phyloP scores from a whole-genome alignment of 2,888 invertebrate species.

The Ochropacha duplaris region DNA sequence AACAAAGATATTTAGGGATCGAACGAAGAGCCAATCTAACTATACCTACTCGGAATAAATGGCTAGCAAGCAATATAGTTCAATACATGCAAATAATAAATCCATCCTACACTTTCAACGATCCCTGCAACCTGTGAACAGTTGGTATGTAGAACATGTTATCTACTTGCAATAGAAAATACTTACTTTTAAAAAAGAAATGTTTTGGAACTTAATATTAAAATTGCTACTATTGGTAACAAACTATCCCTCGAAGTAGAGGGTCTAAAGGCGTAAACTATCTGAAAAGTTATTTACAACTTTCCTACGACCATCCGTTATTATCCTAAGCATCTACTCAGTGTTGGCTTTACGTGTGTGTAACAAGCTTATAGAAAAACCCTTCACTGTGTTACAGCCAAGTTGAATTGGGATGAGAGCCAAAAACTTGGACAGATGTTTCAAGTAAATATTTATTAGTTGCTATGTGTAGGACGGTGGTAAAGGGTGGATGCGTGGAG shows the following conservation, averaged over 20 bases:
- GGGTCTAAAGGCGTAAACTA: neutral
- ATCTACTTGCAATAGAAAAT: too few species aligned
- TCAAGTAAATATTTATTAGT: neutral
- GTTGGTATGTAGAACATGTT: too few species aligned
- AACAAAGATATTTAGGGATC: neutral
- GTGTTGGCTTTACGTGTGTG: neutral
- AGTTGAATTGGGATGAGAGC: neutral
- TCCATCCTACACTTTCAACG: too few species aligned
- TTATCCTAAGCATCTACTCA: neutral
- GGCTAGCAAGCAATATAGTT: neutral
- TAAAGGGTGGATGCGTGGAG: neutral
- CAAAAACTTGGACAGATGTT: neutral
- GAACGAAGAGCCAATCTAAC: neutral
- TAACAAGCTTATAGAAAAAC: neutral
- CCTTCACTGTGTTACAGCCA: neutral
- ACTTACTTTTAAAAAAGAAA: too few species aligned
- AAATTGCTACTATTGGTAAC: neutral
- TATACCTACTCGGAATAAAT: too few species aligned
- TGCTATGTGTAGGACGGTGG: neutral
- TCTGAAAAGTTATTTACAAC: slow-evolving; percentile 4
- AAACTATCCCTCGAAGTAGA: neutral
- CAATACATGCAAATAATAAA: neutral
- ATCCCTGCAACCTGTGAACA: too few species aligned
- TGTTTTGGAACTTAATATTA: too few species aligned
- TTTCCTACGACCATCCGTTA: neutral